Base-by-base conservation (phyloP, 2,888 invertebrate species). In the Xestia rhomboidea region DNA sequence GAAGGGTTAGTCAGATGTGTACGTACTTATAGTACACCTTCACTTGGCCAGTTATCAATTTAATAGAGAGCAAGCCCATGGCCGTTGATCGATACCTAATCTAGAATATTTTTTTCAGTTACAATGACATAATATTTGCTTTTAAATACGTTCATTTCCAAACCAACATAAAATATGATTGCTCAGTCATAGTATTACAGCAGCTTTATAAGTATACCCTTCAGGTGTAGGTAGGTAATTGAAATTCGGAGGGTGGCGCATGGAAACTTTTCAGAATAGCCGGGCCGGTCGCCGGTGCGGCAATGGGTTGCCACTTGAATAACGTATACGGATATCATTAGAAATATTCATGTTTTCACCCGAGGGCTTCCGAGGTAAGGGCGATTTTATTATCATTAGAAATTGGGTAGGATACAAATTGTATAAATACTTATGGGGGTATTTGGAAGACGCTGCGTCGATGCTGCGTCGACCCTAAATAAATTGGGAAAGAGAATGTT, bases 251-350 rank as follows among this genome's bases (percentile, higher is more conserved):
- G 62, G 72, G 41, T 62, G 49, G 15, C 27, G 64, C 41, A 82
- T 74, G 57, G 49, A 83, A 82, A 82, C 54, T 85, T 83, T 82
- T 63, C 66, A 62, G 74, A 73, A 74, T 69, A 54, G 41, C 73
- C 66, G 63, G 57, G 64, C 13, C 66, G 54, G 68, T 51, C 49
- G 11, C 30, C 67, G 21, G 21, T 11, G 27, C 27, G 30, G 30
- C 6, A 46, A 76, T 38, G 70, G 77, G 69, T 73, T 46, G 62
- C 30, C 57, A 76, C 51, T 81, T 64, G 54, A 84, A 81, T 73
- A 67, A 77, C 70, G 57, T 72, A 85, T 85, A 68, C 60, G 57
- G 60, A 69, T 82, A 74, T 74, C 57, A 82, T 83, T 77, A 82
- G 63, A 69, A 74, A 82, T 85, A 82, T 82, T 74, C 71, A 51